A percentile compares a stretch with the other conserved stretches of the same genome.
Conservation (phyloP, 2,113 vertebrate species). For the Pterocles orientalis region DNA sequence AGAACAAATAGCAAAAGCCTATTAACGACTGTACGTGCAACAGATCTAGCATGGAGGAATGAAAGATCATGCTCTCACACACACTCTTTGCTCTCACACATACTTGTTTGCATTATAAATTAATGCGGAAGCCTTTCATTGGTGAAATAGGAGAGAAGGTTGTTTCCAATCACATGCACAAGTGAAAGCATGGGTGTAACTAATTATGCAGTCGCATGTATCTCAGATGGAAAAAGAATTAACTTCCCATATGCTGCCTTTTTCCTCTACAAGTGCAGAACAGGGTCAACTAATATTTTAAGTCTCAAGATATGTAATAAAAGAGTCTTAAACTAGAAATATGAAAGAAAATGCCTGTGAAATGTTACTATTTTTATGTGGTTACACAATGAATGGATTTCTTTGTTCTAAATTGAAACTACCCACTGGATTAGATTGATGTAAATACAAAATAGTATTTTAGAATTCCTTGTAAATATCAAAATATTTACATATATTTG, state of each 20-base stretch:
- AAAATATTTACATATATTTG: neutral
- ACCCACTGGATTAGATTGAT: neutral
- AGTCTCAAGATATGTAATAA: neutral
- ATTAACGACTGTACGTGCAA: neutral
- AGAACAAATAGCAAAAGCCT: neutral
- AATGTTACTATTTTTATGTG: neutral
- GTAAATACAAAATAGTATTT: neutral
- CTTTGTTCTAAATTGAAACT: neutral
- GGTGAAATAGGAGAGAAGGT: conserved; percentile 40
- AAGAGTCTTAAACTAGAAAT: neutral
- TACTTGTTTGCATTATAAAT: conserved; percentile 35
- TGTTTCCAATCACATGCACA: conserved; percentile 31
- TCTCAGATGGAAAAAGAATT: conserved; percentile 13
- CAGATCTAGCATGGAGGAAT: neutral
- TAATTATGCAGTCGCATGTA: conserved; percentile 30
- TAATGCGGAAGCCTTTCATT: conserved; percentile 40
- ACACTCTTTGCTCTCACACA: neutral
- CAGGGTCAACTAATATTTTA: neutral
- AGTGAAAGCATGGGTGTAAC: conserved; percentile 15
- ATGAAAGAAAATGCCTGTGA: neutral
- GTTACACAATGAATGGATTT: neutral
- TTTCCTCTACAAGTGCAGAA: neutral
- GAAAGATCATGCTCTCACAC: neutral
- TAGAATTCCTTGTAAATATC: neutral
- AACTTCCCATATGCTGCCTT: neutral